These are phyloP conservation scores for Psilopsiagon aurifrons DNA, from an alignment of 2,113 vertebrate genomes.

Conservation along the genomic window DNA sequence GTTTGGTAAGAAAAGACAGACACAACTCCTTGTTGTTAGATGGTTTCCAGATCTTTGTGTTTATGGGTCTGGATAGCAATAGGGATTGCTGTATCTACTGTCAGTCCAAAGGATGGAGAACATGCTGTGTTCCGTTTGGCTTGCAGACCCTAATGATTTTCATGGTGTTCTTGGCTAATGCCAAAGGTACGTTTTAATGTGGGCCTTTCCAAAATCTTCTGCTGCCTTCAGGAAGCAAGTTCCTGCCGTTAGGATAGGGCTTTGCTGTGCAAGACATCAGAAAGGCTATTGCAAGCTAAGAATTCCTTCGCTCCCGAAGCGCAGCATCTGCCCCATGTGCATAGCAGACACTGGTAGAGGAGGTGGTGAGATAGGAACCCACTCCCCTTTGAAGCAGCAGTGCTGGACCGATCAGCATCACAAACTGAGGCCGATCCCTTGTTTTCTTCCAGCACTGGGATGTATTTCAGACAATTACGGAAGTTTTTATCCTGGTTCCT, in stretches of 20 bases:
- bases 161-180: neutral
- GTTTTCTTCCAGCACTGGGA: conserved; percentile 85
- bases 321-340: neutral
- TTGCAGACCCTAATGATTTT: neutral
- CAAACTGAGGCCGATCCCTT: neutral
- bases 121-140: neutral
- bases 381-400: neutral
- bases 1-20: neutral
- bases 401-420: neutral
- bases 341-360: neutral
- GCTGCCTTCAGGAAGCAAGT: neutral
- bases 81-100: neutral
- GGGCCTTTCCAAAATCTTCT: neutral
- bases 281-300: neutral
- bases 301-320: neutral
- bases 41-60: neutral
- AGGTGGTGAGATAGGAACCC: neutral
- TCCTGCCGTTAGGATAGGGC: neutral
- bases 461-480: conserved; percentile 86
- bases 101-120: neutral
- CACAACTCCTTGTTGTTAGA: neutral
- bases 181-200: neutral
- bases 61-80: neutral
- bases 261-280: neutral
- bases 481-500: conserved; percentile 91